Base-by-base conservation (phyloP, 2,113 vertebrate genomes). In the Triplophysa tibetana region DNA sequence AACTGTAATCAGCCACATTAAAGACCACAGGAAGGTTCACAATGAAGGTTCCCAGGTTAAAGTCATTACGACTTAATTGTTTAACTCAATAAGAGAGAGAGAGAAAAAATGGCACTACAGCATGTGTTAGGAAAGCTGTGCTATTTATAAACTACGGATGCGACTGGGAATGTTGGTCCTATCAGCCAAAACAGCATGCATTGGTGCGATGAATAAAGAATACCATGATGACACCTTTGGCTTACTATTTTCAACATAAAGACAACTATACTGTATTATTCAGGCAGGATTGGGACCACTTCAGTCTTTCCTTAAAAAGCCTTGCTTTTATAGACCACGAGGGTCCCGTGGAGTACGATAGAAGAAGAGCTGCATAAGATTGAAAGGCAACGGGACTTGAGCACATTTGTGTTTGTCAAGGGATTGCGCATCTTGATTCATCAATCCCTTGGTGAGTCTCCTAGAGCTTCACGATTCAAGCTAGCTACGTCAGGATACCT, bases 31-130 rank as follows among this genome's bases (percentile, higher is more conserved):
- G 73, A 69, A 26, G 26, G 23, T 63, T 12, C 23, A 21, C 8
- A 78, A 78, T 21, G 41, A 17, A 12, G 11, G 2, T 16, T 52
- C 19, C 58, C 77, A 70, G 52, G 77, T 45, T 14, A 68, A 70
- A 70, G 16, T 67, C 52, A 52, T 79, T 70, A 79, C 12, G 24
- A 45, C 6, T 10, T 52, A 8, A 43, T 43, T 54, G 64, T 21
- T 21, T 70, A 38, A 50, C 26, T 33, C 45, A 64, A 61, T 33
- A 78, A 83, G 50, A 70, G 10, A 26, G 64, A 65, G 67, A 65
- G 43, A 41, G 43, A 50, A 56, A 50, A 56, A 41, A 83, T 64
- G 80, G 82, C 78, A 75, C 82, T 4, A 41, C 43, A 73, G 58
- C 81, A 33, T 48, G 75, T 82, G 81, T 50, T 38, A 60, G 12